phyloP scores from a whole-genome alignment of 2,113 vertebrate species.

The Corapipo altera region DNA sequence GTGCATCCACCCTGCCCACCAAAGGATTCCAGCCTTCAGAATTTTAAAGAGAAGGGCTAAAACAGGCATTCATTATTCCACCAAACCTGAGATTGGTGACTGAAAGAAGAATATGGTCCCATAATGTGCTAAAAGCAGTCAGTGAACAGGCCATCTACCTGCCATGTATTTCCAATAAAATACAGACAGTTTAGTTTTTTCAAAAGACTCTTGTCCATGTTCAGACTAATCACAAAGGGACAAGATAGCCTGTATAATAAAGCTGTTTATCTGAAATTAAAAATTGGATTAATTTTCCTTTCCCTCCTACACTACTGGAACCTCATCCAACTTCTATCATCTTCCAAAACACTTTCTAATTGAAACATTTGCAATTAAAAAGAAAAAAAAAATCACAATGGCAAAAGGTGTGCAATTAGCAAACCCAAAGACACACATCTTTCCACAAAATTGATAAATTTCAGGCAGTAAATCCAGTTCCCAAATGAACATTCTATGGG shows the following conservation, averaged over 20 bases:
- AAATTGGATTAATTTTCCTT: conserved; percentile 35
- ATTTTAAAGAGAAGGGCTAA: background rate
- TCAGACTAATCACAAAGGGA: background rate
- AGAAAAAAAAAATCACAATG: background rate
- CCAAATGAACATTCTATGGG: fast-evolving
- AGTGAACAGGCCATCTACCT: background rate
- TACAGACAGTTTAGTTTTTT: background rate
- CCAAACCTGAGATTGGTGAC: background rate
- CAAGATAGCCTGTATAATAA: conserved; percentile 1
- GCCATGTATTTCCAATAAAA: background rate
- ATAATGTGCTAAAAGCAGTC: background rate
- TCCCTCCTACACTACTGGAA: background rate
- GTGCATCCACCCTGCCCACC: background rate
- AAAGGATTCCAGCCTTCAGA: background rate
- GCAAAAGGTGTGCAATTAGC: background rate
- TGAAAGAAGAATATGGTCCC: background rate
- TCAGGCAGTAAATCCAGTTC: background rate
- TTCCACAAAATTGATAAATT: background rate
- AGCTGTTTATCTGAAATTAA: conserved; percentile 58
- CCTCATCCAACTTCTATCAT: conserved; percentile 14
- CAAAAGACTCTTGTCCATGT: background rate
- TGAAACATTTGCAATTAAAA: background rate
- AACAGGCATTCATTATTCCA: background rate
- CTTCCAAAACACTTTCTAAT: conserved; percentile 33
- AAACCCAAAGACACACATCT: background rate